Evolutionary conservation across 1,140 invertebrate genomes (phyloP).

Genomic region (Tetragnatha versicolor): DNA sequence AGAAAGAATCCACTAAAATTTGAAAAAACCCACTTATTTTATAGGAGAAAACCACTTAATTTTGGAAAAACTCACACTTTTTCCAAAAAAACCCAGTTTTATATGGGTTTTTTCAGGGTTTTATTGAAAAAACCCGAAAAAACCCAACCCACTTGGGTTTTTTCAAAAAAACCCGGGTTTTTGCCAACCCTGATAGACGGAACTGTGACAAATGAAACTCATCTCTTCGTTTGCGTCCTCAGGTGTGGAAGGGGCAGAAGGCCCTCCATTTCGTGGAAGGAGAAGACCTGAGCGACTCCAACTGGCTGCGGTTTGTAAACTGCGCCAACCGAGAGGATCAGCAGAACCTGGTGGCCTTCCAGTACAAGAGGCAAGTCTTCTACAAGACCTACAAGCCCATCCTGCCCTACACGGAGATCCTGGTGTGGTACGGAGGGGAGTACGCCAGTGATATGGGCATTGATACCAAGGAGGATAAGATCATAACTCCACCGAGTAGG

Average conservation of each 20-base stretch:
- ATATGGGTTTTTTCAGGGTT: too few species aligned
- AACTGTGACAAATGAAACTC: too few species aligned
- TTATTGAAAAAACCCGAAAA: too few species aligned
- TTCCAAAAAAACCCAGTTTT: too few species aligned
- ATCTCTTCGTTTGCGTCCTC: too few species aligned
- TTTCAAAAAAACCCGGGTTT: too few species aligned
- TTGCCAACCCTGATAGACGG: too few species aligned
- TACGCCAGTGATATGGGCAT: conserved; percentile 28
- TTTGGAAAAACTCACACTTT: too few species aligned
- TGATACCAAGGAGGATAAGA: background rate
- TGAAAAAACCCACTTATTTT: too few species aligned
- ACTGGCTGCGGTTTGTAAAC: conserved; percentile 73
- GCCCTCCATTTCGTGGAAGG: conserved; percentile 15
- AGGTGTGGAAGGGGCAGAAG: background rate
- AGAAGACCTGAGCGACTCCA: conserved; percentile 57
- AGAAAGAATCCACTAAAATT: too few species aligned
- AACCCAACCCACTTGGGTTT: too few species aligned
- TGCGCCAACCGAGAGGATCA: conserved; percentile 67
- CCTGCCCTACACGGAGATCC: conserved; percentile 67
- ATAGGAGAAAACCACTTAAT: too few species aligned
- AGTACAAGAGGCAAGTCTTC: conserved; percentile 68
- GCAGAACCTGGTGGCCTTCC: conserved; percentile 70
- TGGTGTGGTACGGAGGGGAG: conserved; percentile 24
- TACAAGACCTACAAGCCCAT: conserved; percentile 68
- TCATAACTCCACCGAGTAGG: background rate